A percentile compares a stretch with the other conserved stretches of the same genome.
Evolutionary conservation across 2,888 invertebrate genomes (phyloP).

Genomic region (Chrysopilus asiliformis): DNA sequence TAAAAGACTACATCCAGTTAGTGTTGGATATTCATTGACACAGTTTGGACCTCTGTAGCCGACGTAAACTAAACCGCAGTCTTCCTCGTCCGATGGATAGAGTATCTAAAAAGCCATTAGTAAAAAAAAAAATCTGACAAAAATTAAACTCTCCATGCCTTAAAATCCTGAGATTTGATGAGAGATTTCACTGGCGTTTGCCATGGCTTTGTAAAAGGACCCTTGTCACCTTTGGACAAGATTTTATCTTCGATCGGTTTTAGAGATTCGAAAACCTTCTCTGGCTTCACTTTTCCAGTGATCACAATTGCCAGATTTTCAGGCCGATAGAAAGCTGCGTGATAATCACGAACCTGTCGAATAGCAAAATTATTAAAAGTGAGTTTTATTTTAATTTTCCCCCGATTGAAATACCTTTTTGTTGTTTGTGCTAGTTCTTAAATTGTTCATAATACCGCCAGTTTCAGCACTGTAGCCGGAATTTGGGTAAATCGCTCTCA

Average conservation of each 20-base stretch:
- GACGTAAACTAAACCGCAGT: conserved; percentile 61
- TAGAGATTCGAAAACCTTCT: conserved; percentile 60
- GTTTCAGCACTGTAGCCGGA: conserved; percentile 73
- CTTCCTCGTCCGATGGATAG: conserved; percentile 66
- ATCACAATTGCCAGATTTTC: conserved; percentile 78
- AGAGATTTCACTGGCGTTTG: conserved; percentile 53
- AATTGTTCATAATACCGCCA: conserved; percentile 73
- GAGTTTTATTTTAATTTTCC: neutral
- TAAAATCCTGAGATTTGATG: conserved; percentile 41
- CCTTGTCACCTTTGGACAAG: conserved; percentile 33
- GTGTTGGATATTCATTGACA: conserved; percentile 42
- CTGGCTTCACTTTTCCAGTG: conserved; percentile 63
- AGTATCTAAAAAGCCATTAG: conserved; percentile 5
- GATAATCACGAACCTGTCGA: conserved; percentile 66
- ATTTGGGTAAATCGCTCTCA: conserved; percentile 63
- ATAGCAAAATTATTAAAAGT: neutral
- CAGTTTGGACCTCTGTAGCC: conserved; percentile 67
- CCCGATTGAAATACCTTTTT: conserved; percentile 48
- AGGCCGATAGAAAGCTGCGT: conserved; percentile 74
- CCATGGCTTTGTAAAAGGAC: conserved; percentile 60
- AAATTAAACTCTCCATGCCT: conserved; percentile 23
- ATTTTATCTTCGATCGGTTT: conserved; percentile 64
- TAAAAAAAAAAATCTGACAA: conserved; percentile 14
- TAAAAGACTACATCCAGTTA: conserved; percentile 53
- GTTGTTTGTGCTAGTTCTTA: conserved; percentile 67